Evolutionary conservation across 2,797 vertebrate genomes (phyloP), one percentile per base, ranked within the genome.

Genomic region (Acanthurus lineatus): DNA sequence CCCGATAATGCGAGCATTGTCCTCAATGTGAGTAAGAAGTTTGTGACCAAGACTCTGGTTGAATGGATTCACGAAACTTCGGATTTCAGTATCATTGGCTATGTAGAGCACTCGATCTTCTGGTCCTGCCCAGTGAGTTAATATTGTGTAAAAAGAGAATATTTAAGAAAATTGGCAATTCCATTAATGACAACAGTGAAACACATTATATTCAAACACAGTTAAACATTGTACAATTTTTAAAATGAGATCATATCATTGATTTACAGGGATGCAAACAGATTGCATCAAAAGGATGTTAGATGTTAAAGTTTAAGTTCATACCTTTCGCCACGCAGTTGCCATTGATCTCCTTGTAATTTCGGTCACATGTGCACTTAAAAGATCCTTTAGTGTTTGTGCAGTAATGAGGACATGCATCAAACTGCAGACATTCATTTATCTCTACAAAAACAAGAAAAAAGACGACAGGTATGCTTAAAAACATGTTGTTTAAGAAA

Each of bases 91-190:
- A 91, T 99, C 98, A 96, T 99, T 99, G 92, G 98, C 97, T 91
- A 99, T 96, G 97, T 98, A 99, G 96, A 99, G 97, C 95, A 99
- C 96, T 95, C 97, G 96, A 93, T 99, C 97, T 94, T 99, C 98
- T 94, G 97, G 97, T 95, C 98, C 98, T 99, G 96, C 89, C 91
- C 92, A 93, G 84, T 81, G 86, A 89, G 86, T 93, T 72, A 89
- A 91, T 87, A 84, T 92, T 80, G 90, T 90, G 89, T 84, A 85
- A 88, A 90, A 35, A 57, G 12, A 14, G 20, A 15, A 32, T 42
- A 17, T 3, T 71, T 61, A 73, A 47, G 51, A 89, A 85, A 90
- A 86, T 88, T 87, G 81, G 78, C 77, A 88, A 92, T 89, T 91
- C 59, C 78, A 92, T 88, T 91, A 83, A 83, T 82, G 81, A 92